phyloP scores from a whole-genome alignment of 2,797 vertebrate species.

The Otus scops region DNA sequence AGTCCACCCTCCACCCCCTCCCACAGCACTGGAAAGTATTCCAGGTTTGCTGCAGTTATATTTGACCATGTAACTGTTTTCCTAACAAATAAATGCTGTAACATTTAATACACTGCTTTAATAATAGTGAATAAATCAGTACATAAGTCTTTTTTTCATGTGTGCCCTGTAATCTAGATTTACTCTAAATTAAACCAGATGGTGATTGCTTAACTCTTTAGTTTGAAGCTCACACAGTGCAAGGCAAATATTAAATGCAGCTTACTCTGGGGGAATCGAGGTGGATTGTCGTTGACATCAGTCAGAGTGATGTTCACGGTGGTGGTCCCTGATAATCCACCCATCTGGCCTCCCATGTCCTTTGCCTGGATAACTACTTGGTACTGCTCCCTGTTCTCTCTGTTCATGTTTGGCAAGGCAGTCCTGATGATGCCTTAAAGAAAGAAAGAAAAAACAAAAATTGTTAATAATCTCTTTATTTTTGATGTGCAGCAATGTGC shows the following conservation, averaged over 20 bases:
- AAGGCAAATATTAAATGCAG: slow-evolving; percentile 30
- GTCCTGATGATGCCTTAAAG: slow-evolving; percentile 89
- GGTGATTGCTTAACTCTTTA: slow-evolving; percentile 41
- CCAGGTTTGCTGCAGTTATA: neutral
- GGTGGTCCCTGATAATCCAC: slow-evolving; percentile 89
- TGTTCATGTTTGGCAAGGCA: slow-evolving; percentile 91
- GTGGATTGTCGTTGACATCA: slow-evolving; percentile 94
- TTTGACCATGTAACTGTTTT: neutral
- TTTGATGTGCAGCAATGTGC: neutral
- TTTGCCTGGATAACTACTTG: slow-evolving; percentile 95
- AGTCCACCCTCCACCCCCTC: neutral
- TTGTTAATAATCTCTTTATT: neutral
- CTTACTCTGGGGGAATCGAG: slow-evolving; percentile 90
- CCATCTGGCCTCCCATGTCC: slow-evolving; percentile 95
- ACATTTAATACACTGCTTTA: slow-evolving; percentile 49
- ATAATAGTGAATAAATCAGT: slow-evolving; percentile 32
- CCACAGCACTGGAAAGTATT: neutral
- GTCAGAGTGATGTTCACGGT: slow-evolving; percentile 90
- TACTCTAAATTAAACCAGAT: slow-evolving; percentile 80
- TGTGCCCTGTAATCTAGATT: slow-evolving; percentile 74
- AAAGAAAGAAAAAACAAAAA: slow-evolving; percentile 2
- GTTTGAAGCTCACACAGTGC: neutral
- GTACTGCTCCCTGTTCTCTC: slow-evolving; percentile 91
- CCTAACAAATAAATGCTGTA: neutral
- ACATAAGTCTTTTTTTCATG: slow-evolving; percentile 41